These are phyloP conservation scores for Xiphophorus maculatus DNA, from an alignment of 2,113 vertebrate species.

Conservation along the genomic window DNA sequence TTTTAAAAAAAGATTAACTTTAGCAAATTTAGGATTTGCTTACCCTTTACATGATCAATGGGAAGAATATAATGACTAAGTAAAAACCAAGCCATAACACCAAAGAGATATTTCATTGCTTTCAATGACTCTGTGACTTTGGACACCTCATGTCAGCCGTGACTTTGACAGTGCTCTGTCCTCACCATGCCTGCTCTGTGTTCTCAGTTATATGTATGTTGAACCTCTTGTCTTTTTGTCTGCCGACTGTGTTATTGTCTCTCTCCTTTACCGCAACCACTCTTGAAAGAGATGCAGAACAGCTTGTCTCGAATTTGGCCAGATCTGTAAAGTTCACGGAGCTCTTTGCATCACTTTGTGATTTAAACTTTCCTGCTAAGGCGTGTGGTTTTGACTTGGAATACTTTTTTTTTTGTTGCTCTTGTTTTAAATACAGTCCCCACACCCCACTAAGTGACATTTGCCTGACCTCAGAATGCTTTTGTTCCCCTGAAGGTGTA, in stretches of 20 bases:
- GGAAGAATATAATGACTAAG: background rate
- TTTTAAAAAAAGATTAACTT: background rate
- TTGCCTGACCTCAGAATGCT: slow-evolving; percentile 64
- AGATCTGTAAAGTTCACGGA: slow-evolving; percentile 38
- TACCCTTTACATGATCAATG: background rate
- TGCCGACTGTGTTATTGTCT: slow-evolving; percentile 63
- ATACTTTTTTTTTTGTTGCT: slow-evolving; percentile 11
- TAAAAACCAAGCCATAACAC: background rate
- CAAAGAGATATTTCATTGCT: background rate
- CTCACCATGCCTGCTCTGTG: slow-evolving; percentile 65
- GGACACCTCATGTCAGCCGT: slow-evolving; percentile 81
- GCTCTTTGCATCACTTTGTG: slow-evolving; percentile 78
- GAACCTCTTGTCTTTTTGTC: slow-evolving; percentile 59
- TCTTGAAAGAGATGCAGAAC: slow-evolving; percentile 77
- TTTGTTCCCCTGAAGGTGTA: slow-evolving; percentile 49
- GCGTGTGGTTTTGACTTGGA: slow-evolving; percentile 69
- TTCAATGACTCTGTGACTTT: slow-evolving; percentile 79
- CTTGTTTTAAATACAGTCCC: slow-evolving; percentile 49
- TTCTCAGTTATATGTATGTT: slow-evolving; percentile 42
- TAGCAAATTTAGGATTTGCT: background rate
- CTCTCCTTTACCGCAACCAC: slow-evolving; percentile 52
- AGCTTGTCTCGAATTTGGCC: slow-evolving; percentile 66
- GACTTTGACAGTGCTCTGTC: slow-evolving; percentile 54
- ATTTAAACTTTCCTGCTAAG: slow-evolving; percentile 73
- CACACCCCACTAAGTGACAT: slow-evolving; percentile 51